Percentiles rank a stretch among this genome's conserved stretches.
Conservation (phyloP, 2,888 invertebrate genomes). For the Micoletzkya japonica region DNA sequence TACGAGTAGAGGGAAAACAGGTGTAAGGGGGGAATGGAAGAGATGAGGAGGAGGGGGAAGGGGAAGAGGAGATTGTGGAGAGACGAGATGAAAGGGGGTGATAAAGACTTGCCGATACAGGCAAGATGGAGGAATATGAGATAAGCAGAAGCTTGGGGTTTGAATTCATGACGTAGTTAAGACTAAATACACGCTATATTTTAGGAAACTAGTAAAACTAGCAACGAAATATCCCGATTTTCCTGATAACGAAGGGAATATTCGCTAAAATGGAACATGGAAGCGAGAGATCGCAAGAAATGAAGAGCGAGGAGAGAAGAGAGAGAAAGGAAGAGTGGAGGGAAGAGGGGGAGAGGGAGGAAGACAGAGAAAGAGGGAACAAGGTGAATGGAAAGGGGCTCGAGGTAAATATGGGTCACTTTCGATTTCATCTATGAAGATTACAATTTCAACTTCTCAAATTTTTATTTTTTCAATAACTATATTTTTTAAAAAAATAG, state of each 20-base stretch:
- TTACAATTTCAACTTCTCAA: background rate
- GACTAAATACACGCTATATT: no score
- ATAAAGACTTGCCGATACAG: no score
- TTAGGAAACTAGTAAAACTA: no score
- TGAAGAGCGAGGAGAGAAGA: constrained; percentile 3
- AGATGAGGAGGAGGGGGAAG: background rate
- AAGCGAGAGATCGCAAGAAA: no score
- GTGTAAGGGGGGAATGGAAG: background rate
- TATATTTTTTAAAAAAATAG: background rate
- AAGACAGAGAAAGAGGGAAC: constrained; percentile 16
- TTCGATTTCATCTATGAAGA: background rate
- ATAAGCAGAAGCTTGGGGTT: no score
- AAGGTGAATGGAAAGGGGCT: background rate
- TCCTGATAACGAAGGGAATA: no score
- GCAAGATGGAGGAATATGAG: no score
- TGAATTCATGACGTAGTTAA: no score
- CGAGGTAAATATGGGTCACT: background rate
- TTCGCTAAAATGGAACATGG: no score
- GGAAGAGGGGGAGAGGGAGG: constrained; percentile 5
- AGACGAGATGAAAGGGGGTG: no score
- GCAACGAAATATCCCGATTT: no score
- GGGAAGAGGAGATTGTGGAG: background rate
- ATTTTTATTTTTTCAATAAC: background rate
- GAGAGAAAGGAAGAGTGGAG: constrained; percentile 2
- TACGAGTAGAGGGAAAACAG: background rate